These are phyloP conservation scores for Elymnias hypermnestra DNA, from an alignment of 1,140 invertebrate species.

Conservation along the genomic window DNA sequence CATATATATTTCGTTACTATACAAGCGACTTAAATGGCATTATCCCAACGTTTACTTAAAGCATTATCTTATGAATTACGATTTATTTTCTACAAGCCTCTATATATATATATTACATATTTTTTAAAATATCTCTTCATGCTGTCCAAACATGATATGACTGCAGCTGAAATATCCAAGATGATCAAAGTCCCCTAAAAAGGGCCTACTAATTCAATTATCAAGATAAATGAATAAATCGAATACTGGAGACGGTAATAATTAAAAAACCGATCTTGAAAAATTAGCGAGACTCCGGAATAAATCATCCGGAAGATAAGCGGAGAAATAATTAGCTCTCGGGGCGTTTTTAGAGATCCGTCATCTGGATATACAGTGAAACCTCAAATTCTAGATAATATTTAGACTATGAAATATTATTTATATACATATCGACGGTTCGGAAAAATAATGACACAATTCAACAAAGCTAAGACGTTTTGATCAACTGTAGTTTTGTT, in stretches of 20 bases:
- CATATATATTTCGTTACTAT: too few relatives aligned
- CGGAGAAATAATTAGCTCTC: slow-evolving; percentile 29
- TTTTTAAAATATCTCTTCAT: neutral
- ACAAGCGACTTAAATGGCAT: too few relatives aligned
- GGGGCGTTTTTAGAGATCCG: slow-evolving; percentile 15
- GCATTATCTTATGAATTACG: too few relatives aligned
- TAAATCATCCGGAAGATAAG: slow-evolving; percentile 35
- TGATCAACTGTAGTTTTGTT: too few relatives aligned
- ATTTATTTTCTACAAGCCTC: too few relatives aligned
- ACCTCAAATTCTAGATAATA: neutral
- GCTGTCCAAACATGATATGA: too few relatives aligned
- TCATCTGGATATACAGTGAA: neutral
- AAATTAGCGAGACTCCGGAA: slow-evolving; percentile 15
- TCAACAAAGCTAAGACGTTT: too few relatives aligned
- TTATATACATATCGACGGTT: too few relatives aligned
- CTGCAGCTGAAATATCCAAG: too few relatives aligned
- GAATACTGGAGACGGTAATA: slow-evolving; percentile 15
- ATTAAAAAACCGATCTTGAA: slow-evolving; percentile 21
- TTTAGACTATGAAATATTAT: neutral
- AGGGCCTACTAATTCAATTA: slow-evolving; percentile 16
- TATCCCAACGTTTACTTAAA: too few relatives aligned
- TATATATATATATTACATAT: neutral
- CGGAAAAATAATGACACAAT: too few relatives aligned
- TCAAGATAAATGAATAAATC: slow-evolving; percentile 19
- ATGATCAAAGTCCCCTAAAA: neutral